A percentile compares a stretch with the other conserved stretches of the same genome.
These are phyloP conservation scores for Poecilobothrus nobilitatus DNA, from an alignment of 2,888 invertebrate species.

Conservation along the genomic window DNA sequence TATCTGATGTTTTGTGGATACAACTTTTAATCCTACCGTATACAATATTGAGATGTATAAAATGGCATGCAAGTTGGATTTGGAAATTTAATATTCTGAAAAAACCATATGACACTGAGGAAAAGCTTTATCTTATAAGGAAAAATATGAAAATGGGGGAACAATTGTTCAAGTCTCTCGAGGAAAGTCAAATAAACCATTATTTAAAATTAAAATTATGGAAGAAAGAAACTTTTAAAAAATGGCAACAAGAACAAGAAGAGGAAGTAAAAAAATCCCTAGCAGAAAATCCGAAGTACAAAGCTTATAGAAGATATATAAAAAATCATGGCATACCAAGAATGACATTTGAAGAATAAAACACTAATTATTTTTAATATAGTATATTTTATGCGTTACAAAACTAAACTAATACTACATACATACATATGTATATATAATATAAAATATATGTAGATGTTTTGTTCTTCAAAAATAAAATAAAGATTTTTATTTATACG, in stretches of 20 bases:
- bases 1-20: conserved; percentile 72
- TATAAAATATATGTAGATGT: no score
- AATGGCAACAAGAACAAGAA: conserved; percentile 74
- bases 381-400: no score
- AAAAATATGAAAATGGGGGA: conserved; percentile 65
- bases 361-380: no score
- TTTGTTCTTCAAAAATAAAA: no score
- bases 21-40: conserved; percentile 74
- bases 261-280: conserved; percentile 75
- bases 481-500: no score
- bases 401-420: no score
- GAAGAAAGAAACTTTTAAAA: conserved; percentile 68
- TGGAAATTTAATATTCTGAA: conserved; percentile 68
- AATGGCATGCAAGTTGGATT: conserved; percentile 73
- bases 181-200: conserved; percentile 64
- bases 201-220: conserved; percentile 70
- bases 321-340: conserved; percentile 83
- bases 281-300: conserved; percentile 79
- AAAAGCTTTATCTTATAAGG: conserved; percentile 76
- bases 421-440: no score
- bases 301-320: conserved; percentile 81
- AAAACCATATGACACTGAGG: conserved; percentile 70
- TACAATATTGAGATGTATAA: conserved; percentile 57
- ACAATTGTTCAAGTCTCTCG: conserved; percentile 63
- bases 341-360: conserved; percentile 80